Evolutionary conservation across 2,797 vertebrate genomes (phyloP), one percentile per base, ranked within the genome.

Genomic region (Hyperoplus lanceolatus): DNA sequence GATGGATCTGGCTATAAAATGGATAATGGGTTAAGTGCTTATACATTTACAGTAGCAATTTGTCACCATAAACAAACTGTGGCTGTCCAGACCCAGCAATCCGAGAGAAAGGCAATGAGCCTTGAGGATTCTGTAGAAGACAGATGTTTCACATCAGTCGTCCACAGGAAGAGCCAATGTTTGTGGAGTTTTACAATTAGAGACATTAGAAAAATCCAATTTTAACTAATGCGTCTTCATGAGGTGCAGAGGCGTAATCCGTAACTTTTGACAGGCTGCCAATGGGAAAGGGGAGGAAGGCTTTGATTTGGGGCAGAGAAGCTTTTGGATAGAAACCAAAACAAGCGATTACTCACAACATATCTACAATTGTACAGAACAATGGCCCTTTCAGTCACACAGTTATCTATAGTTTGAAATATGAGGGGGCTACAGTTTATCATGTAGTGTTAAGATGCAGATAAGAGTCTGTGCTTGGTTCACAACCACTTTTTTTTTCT

Each of bases 391-490:
- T 83, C 75, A 81, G 85, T 82, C 79, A 59, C 77, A 79, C 57
- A 77, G 75, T 57, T 72, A 43, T 72, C 67, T 77, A 69, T 48
- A 75, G 78, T 81, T 75, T 80, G 71, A 79, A 90, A 67, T 62
- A 1, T 39, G 4, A 48, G n/a, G 75, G 76, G 83, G 73, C 65
- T 70, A 61, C 66, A 83, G 72, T 64, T 75, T 15, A 61, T 82
- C 13, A 21, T 56, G 45, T 68, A 92, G 91, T 90, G 89, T 92
- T 90, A 43, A 53, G 77, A 74, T 82, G 85, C 41, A 42, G 81
- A 77, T 65, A 77, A 68, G 84, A 90, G 92, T 89, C 87, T 92
- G 93, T 93, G 93, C 91, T 93, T 93, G 93, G 90, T 94, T 94
- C 86, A 88, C 73, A 94, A 93, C 92, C 94, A 90, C 70, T 86